Evolutionary conservation across 2,113 vertebrate species (phyloP).

Genomic region (Thamnophis sirtalis): DNA sequence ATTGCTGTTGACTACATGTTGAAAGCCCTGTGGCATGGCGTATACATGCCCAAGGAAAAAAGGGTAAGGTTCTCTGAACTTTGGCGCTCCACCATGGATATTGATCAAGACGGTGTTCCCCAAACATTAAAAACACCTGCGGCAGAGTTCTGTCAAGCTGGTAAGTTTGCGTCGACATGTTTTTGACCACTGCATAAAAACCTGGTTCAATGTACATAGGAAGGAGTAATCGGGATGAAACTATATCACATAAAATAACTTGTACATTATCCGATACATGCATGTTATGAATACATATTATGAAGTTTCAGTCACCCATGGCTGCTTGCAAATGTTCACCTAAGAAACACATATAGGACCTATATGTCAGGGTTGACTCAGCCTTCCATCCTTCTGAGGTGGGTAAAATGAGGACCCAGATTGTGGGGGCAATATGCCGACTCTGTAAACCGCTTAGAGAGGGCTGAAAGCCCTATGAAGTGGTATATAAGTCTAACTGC

Average conservation of each 20-base stretch:
- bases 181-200: background rate
- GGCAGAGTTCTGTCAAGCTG: conserved; percentile 66
- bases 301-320: background rate
- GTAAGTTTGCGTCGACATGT: conserved; percentile 14
- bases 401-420: too few relatives aligned
- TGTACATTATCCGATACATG: too few relatives aligned
- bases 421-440: too few relatives aligned
- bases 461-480: too few relatives aligned
- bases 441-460: too few relatives aligned
- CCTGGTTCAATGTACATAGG: background rate
- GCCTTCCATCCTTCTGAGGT: too few relatives aligned
- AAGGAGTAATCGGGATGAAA: background rate
- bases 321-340: background rate
- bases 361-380: too few relatives aligned
- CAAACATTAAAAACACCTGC: conserved; percentile 62
- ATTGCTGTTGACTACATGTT: conserved; percentile 66
- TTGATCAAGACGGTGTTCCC: conserved; percentile 61
- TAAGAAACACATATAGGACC: background rate
- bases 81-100: conserved; percentile 66
- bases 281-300: background rate
- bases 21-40: conserved; percentile 75
- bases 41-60: conserved; percentile 66
- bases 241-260: background rate
- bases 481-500: too few relatives aligned
- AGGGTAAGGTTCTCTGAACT: conserved; percentile 66